Conservation (phyloP, 2,888 invertebrate genomes). For the Trachelus iudaicus region DNA sequence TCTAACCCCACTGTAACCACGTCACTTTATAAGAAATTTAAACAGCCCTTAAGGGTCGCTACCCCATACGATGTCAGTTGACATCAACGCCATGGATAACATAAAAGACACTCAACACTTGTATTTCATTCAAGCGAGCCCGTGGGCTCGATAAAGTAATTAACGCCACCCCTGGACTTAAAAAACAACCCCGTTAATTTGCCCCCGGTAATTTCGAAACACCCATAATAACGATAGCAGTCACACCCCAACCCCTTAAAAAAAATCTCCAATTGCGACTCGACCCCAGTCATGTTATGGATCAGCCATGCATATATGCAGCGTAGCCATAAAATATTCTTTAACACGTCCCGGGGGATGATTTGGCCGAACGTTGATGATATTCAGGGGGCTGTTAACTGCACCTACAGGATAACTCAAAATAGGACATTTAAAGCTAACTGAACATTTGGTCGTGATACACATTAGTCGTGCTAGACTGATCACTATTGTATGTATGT, state of each 20-base stretch:
- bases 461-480: conserved; percentile 59
- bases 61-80: background rate
- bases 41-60: background rate
- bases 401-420: conserved; percentile 18
- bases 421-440: conserved; percentile 51
- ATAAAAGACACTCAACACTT: background rate
- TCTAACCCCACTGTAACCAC: background rate
- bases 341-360: conserved; percentile 44
- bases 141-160: background rate
- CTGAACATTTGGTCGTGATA: conserved; percentile 59
- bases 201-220: background rate
- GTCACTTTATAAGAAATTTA: background rate
- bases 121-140: background rate
- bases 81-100: background rate
- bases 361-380: background rate
- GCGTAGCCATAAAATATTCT: conserved; percentile 34
- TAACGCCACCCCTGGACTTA: background rate
- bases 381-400: conserved; percentile 44
- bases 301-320: background rate
- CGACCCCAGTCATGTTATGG: background rate
- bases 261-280: background rate
- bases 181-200: background rate
- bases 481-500: conserved; percentile 35
- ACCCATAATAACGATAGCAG: background rate
- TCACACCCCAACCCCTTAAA: background rate